Percentiles rank a stretch among this genome's conserved stretches.
Evolutionary conservation across 2,888 invertebrate genomes (phyloP).

Genomic region (Esperia sulphurella): DNA sequence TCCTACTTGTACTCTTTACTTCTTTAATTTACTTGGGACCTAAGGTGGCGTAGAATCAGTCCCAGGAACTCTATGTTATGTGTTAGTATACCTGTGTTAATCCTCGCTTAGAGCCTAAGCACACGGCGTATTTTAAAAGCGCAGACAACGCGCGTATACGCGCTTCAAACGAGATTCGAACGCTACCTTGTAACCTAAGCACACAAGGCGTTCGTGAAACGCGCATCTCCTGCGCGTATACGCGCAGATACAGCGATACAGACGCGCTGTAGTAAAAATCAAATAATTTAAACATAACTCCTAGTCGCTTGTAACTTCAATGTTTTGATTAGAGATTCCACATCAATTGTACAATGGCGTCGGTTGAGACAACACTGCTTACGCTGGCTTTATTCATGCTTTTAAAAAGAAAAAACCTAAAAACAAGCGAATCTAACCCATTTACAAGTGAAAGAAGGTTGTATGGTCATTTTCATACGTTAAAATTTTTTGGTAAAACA

Average conservation of each 20-base stretch:
- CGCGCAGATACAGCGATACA: too few species aligned
- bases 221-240: background rate
- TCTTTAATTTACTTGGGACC: too few species aligned
- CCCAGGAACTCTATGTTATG: too few species aligned
- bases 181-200: conserved; percentile 4
- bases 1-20: too few species aligned
- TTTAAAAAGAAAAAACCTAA: background rate
- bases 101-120: too few species aligned
- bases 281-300: too few species aligned
- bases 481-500: too few species aligned
- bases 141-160: background rate
- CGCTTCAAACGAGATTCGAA: background rate
- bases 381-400: background rate
- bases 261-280: conserved; percentile 2
- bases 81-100: too few species aligned
- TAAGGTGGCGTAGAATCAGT: too few species aligned
- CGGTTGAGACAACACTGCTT: background rate
- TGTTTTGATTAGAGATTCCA: conserved; percentile 2
- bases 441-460: background rate
- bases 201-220: conserved; percentile 6
- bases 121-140: too few species aligned
- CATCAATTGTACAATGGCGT: conserved; percentile 1
- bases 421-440: background rate
- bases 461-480: too few species aligned
- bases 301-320: background rate